Base-by-base conservation (phyloP, 2,888 invertebrate species). In the Epirrhoe tristata region DNA sequence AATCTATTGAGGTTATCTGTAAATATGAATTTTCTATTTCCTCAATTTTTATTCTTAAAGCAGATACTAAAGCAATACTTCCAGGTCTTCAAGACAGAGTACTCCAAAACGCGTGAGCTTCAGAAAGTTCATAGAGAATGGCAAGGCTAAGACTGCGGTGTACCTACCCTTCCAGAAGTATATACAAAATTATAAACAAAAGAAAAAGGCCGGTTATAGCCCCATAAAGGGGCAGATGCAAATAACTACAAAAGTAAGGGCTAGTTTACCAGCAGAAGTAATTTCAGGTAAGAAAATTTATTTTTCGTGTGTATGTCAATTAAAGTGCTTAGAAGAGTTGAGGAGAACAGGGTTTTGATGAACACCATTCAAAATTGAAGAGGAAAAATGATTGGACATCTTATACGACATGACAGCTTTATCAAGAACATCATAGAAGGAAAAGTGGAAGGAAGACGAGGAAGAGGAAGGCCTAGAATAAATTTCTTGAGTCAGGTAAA, bases 141-240 rank as follows among this genome's bases (percentile, higher is more conserved):
- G 88, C 32, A 87, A 88, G 69, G 88, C 87, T 10, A 90, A 92
- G 78, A 92, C 91, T 12, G 91, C 93, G 8, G 94, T 94, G 67
- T 96, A 96, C 77, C 94, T 96, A 94, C 96, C 96, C 10, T 96
- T 96, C 78, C 94, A 86, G 67, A 92, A 91, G 68, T 89, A 90
- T 67, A 88, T 91, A 55, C 88, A 93, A 69, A 92, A 85, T 67
- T 92, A 91, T 70, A 90, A 87, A 74, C 80, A 84, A 10, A 93
- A 92, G 77, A 93, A 90, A 73, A 92, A 90, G 70, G 71, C 79
- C 0, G 79, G 81, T 36, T 92, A 93, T 71, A 91, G 90, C 59
- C 92, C 91, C 8, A 90, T 92, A 14, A 88, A 87, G 69, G 82
- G 80, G 12, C 90, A 91, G 70, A 78, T 87, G 73, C 88, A 91